These are phyloP conservation scores for Leptocoma aspasia DNA, from an alignment of 2,113 vertebrate genomes.

Conservation along the genomic window DNA sequence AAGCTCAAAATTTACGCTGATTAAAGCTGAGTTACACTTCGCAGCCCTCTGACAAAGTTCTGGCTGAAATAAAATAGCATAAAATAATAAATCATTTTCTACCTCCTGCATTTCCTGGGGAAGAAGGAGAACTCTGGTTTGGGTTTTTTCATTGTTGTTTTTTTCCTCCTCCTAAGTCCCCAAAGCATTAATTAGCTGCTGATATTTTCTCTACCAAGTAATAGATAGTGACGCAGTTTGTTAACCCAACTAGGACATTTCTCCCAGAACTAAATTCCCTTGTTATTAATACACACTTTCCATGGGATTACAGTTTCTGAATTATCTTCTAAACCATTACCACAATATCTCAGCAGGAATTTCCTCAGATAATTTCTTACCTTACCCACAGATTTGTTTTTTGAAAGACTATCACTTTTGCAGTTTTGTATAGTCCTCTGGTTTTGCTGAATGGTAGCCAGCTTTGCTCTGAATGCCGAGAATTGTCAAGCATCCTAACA, in stretches of 20 bases:
- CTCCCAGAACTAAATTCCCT: slow-evolving; percentile 2
- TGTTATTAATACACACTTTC: neutral
- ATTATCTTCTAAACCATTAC: neutral
- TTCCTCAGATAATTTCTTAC: neutral
- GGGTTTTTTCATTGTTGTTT: neutral
- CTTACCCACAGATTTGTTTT: neutral
- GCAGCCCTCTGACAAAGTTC: neutral
- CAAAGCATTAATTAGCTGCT: slow-evolving; percentile 59
- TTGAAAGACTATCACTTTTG: neutral
- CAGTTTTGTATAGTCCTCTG: neutral
- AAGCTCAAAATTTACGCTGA: neutral
- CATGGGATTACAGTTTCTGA: neutral
- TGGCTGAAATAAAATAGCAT: neutral
- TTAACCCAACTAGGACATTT: slow-evolving; percentile 17
- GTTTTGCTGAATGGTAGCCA: neutral
- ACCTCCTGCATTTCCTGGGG: neutral
- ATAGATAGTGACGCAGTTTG: slow-evolving; percentile 3
- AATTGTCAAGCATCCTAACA: neutral
- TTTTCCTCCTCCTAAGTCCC: neutral
- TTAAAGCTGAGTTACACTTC: slow-evolving; percentile 16
- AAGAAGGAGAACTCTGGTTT: neutral
- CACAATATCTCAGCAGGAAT: neutral
- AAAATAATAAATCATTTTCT: neutral
- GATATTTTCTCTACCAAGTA: slow-evolving; percentile 39
- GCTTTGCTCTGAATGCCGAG: neutral